Evolutionary conservation across 2,113 vertebrate species (phyloP).

Genomic region (Crotophaga sulcirostris): DNA sequence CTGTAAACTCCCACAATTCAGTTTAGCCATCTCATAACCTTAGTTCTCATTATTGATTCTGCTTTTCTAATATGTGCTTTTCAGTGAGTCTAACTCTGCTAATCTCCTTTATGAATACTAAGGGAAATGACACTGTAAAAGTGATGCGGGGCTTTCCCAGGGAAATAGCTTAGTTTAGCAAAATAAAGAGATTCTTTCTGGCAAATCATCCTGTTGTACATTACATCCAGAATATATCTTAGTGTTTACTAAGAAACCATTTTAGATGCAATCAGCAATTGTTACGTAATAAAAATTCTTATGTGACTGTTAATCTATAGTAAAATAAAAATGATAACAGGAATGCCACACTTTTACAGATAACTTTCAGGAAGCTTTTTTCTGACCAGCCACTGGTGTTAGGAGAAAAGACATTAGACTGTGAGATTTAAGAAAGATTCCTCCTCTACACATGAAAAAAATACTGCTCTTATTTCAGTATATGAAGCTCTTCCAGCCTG

Average conservation of each 20-base stretch:
- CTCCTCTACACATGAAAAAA: not conserved
- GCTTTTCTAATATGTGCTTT: not conserved
- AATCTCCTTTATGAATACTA: not conserved
- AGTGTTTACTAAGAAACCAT: not conserved
- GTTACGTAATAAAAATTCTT: not conserved
- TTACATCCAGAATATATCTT: not conserved
- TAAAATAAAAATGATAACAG: not conserved
- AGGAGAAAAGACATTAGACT: not conserved
- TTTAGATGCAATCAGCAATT: not conserved
- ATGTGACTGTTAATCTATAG: not conserved
- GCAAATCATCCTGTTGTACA: not conserved
- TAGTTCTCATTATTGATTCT: not conserved
- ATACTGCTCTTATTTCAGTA: not conserved
- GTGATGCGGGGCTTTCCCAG: not conserved
- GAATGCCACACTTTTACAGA: not conserved
- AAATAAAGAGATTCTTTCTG: not conserved
- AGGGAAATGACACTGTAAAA: not conserved
- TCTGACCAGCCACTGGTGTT: not conserved
- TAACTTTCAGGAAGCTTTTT: not conserved
- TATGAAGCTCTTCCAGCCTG: not conserved
- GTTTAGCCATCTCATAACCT: not conserved
- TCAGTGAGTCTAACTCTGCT: not conserved
- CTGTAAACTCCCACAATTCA: not conserved
- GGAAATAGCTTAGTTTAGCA: not conserved
- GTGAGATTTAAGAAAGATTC: not conserved